Conservation (phyloP, 1,140 invertebrate species). For the Leptonema lineaticorne region DNA sequence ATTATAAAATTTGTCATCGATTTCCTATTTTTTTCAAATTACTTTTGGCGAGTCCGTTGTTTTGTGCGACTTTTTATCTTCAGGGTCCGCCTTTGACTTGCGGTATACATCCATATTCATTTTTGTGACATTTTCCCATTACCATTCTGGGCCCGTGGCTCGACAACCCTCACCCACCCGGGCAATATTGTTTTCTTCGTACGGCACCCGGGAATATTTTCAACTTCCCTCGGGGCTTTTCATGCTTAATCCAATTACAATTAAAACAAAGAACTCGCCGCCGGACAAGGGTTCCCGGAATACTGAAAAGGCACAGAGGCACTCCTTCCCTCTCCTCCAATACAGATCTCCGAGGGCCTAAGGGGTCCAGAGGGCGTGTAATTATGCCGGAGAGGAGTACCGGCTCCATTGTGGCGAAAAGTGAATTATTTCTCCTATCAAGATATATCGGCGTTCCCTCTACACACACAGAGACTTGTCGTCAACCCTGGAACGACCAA, state of each 20-base stretch:
- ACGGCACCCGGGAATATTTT: conserved; percentile 23
- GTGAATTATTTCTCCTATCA: conserved; percentile 33
- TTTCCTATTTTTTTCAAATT: no score
- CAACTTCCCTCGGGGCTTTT: conserved; percentile 31
- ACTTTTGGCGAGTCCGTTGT: no score
- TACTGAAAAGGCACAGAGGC: conserved; percentile 32
- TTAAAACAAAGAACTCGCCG: conserved; percentile 40
- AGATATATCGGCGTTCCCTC: conserved; percentile 28
- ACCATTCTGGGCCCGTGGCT: conserved; percentile 6
- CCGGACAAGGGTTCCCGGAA: conserved; percentile 32
- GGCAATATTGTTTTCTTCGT: conserved; percentile 37
- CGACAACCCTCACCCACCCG: conserved; percentile 5
- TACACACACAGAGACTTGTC: not conserved
- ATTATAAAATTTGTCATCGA: no score
- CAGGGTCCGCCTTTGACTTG: not conserved
- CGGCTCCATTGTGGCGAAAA: conserved; percentile 24
- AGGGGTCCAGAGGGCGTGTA: conserved; percentile 31
- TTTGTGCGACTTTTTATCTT: conserved; percentile 7
- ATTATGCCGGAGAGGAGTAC: conserved; percentile 31
- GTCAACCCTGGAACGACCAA: not conserved
- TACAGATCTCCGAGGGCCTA: conserved; percentile 10
- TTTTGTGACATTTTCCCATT: conserved; percentile 30
- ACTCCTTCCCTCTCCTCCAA: not conserved
- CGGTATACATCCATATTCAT: conserved; percentile 25
- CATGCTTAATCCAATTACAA: conserved; percentile 40